phyloP scores from a whole-genome alignment of 2,888 invertebrate genomes.

The Geophilus truncorum region DNA sequence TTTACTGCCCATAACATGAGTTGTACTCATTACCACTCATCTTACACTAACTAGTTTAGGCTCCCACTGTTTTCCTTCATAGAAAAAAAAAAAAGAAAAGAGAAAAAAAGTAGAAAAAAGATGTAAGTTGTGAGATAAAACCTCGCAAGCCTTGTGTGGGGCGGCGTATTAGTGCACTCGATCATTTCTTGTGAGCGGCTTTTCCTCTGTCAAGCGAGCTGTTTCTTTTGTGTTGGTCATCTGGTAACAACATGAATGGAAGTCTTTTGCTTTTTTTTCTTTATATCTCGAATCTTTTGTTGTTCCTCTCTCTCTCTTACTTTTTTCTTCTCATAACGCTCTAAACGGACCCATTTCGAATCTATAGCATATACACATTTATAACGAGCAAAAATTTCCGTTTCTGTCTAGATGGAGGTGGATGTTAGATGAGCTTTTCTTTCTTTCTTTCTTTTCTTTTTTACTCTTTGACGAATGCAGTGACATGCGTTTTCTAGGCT shows the following conservation, averaged over 20 bases:
- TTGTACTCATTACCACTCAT: conserved; percentile 12
- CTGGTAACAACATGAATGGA: conserved; percentile 11
- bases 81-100: neutral
- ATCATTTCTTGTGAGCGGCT: conserved; percentile 15
- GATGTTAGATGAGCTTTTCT: neutral
- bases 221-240: conserved; percentile 17
- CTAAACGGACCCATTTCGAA: neutral
- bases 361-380: conserved; percentile 2
- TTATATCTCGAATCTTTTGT: neutral
- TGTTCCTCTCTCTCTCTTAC: neutral
- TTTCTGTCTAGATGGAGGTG: neutral
- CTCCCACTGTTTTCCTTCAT: neutral
- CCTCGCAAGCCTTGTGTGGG: conserved; percentile 8
- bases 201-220: conserved; percentile 15
- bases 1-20: neutral
- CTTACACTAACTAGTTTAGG: conserved; percentile 17
- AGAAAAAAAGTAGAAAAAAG: neutral
- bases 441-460: neutral
- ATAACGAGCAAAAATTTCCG: conserved; percentile 12
- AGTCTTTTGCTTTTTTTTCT: conserved; percentile 7
- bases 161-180: conserved; percentile 9
- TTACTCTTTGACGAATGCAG: neutral
- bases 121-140: conserved; percentile 13
- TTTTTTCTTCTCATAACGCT: neutral
- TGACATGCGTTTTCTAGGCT: conserved; percentile 11